A percentile compares a stretch with the other conserved stretches of the same genome.
Conservation (phyloP, 1,140 invertebrate genomes). For the Thalassaphorura encarpata region DNA sequence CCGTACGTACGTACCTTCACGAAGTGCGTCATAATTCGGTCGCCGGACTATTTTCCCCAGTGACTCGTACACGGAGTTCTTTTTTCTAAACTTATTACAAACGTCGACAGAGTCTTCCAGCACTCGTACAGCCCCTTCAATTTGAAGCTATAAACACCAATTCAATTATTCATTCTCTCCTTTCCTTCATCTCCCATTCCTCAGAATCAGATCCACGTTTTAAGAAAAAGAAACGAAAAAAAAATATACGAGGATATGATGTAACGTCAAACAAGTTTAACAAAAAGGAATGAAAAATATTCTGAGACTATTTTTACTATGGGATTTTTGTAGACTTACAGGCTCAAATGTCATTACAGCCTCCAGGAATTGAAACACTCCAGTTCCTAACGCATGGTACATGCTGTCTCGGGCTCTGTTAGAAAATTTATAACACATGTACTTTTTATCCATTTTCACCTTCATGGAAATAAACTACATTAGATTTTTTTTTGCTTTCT, state of each 20-base stretch:
- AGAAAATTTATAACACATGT: no score
- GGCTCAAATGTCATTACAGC: slow-evolving; percentile 86
- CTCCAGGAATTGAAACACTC: slow-evolving; percentile 81
- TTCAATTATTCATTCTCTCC: no score
- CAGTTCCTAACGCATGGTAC: slow-evolving; percentile 83
- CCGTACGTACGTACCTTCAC: slow-evolving; percentile 48
- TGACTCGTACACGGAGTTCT: slow-evolving; percentile 61
- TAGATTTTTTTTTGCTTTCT: no score
- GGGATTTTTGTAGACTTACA: slow-evolving; percentile 42
- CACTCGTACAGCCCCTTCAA: slow-evolving; percentile 57
- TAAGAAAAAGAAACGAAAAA: background rate
- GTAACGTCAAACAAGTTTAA: background rate
- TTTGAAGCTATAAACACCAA: slow-evolving; percentile 53
- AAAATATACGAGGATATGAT: background rate
- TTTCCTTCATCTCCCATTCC: no score
- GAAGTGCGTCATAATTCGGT: slow-evolving; percentile 63
- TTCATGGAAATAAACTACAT: no score
- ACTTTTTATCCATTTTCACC: no score
- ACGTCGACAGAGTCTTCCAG: slow-evolving; percentile 65
- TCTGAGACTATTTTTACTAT: slow-evolving; percentile 1
- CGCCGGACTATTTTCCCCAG: slow-evolving; percentile 70
- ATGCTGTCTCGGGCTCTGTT: slow-evolving; percentile 67
- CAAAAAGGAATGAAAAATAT: slow-evolving; percentile 5
- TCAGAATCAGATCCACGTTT: no score
- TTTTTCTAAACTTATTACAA: slow-evolving; percentile 60